Evolutionary conservation across 2,113 vertebrate genomes (phyloP).

Genomic region (Delphinapterus leucas): DNA sequence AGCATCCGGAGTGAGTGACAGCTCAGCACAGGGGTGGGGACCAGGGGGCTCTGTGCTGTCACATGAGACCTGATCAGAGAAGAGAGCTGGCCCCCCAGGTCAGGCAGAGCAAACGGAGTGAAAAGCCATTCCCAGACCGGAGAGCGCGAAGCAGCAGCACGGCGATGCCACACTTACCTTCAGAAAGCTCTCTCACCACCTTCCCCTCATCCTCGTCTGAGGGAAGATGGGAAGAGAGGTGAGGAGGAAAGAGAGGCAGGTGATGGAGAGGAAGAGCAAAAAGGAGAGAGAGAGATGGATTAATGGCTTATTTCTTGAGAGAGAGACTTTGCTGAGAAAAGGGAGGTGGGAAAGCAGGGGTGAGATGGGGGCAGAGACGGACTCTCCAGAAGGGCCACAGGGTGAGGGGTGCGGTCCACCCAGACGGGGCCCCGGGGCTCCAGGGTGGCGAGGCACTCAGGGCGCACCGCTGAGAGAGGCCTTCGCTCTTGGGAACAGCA

Average conservation of each 20-base stretch:
- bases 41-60: background rate
- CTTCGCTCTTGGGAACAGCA: background rate
- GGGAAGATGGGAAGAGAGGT: constrained; percentile 65
- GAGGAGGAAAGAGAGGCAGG: background rate
- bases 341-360: background rate
- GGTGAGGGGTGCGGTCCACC: too few relatives aligned
- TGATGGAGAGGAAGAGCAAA: constrained; percentile 47
- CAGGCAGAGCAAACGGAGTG: background rate
- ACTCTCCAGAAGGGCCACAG: too few relatives aligned
- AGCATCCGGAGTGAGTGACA: background rate
- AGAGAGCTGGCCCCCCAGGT: background rate
- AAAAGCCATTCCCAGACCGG: background rate
- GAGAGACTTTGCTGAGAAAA: background rate
- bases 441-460: background rate
- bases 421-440: background rate
- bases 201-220: constrained; percentile 66
- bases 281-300: constrained; percentile 51
- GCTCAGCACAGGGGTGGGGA: background rate
- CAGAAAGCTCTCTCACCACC: background rate
- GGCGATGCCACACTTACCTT: constrained; percentile 54
- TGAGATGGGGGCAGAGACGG: background rate
- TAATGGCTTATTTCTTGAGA: constrained; percentile 1
- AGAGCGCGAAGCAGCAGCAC: background rate
- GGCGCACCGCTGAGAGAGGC: background rate
- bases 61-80: background rate